Evolutionary conservation across 64 coral and sea anemone species (phyloP).

Genomic region (Montipora cactus): DNA sequence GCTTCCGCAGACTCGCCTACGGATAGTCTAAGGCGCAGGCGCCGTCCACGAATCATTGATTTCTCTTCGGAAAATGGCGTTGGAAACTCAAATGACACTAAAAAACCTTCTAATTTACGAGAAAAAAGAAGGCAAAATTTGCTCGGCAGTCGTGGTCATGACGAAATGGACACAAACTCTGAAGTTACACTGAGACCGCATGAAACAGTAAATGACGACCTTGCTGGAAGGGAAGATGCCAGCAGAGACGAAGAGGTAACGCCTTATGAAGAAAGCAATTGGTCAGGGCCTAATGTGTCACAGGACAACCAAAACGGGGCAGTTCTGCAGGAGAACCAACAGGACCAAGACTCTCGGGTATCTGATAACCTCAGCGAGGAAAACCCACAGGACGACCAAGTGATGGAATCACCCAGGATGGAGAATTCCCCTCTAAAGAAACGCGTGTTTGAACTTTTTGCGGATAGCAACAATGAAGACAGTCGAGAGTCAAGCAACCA

Average conservation of each 20-base stretch:
- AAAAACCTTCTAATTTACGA: not conserved
- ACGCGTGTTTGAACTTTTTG: conserved; percentile 35
- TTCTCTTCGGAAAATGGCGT: conserved; percentile 15
- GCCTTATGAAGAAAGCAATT: not conserved
- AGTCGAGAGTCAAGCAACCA: not conserved
- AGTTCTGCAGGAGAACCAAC: not conserved
- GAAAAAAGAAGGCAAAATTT: not conserved
- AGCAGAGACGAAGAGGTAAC: not conserved
- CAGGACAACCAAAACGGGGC: not conserved
- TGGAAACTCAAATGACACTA: not conserved
- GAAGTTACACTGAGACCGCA: not conserved
- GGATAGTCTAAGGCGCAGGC: not conserved
- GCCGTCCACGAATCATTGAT: conserved; percentile 21
- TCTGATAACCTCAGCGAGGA: not conserved
- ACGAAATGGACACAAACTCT: not conserved
- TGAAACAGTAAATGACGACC: not conserved
- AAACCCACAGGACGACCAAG: conserved; percentile 12
- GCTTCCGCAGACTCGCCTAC: not conserved
- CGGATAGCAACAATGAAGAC: conserved; percentile 20
- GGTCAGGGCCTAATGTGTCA: not conserved
- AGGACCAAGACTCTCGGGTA: not conserved
- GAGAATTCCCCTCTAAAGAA: not conserved
- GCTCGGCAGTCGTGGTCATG: not conserved
- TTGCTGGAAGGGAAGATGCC: not conserved
- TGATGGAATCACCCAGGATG: not conserved